Percentiles rank a stretch among this genome's conserved stretches.
Evolutionary conservation across 2,888 invertebrate species (phyloP).

Genomic region (Ophion obscuratus): DNA sequence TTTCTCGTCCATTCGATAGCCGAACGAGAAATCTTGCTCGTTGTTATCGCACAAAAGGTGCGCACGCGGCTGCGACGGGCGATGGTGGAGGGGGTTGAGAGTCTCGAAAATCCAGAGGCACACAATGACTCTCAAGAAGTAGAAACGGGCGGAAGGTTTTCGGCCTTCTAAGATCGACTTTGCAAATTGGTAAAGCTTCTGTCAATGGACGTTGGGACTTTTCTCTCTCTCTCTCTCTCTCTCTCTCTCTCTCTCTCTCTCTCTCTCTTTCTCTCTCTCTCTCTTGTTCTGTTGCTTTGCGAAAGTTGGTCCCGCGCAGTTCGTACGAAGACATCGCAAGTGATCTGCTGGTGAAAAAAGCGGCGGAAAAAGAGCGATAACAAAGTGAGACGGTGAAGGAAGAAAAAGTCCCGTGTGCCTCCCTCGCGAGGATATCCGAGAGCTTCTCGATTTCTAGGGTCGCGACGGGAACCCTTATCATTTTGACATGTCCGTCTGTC

Average conservation of each 20-base stretch:
- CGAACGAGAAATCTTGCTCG: slow-evolving; percentile 28
- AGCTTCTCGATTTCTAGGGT: not conserved
- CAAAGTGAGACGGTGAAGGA: slow-evolving; percentile 45
- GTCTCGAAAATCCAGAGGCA: slow-evolving; percentile 37
- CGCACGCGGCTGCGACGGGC: not conserved
- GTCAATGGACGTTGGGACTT: slow-evolving; percentile 30
- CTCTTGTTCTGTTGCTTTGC: slow-evolving; percentile 30
- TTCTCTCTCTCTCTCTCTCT: slow-evolving; percentile 6
- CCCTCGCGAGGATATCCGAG: slow-evolving; percentile 8
- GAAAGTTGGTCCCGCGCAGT: slow-evolving; percentile 47
- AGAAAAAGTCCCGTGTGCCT: slow-evolving; percentile 10
- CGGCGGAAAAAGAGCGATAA: slow-evolving; percentile 30
- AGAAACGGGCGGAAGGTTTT: not conserved
- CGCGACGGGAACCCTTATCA: not conserved
- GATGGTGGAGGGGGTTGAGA: not conserved
- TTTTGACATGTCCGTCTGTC: slow-evolving; percentile 1
- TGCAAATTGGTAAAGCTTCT: slow-evolving; percentile 65
- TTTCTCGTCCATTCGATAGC: slow-evolving; percentile 59
- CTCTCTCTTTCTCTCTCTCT: not conserved
- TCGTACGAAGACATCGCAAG: slow-evolving; percentile 7
- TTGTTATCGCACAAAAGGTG: slow-evolving; percentile 44
- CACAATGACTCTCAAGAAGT: slow-evolving; percentile 58
- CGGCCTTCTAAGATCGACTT: slow-evolving; percentile 56
- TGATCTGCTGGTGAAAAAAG: slow-evolving; percentile 1
- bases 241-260: not conserved